Base-by-base conservation (phyloP, 2,113 vertebrate genomes). In the Aviceda subcristata region DNA sequence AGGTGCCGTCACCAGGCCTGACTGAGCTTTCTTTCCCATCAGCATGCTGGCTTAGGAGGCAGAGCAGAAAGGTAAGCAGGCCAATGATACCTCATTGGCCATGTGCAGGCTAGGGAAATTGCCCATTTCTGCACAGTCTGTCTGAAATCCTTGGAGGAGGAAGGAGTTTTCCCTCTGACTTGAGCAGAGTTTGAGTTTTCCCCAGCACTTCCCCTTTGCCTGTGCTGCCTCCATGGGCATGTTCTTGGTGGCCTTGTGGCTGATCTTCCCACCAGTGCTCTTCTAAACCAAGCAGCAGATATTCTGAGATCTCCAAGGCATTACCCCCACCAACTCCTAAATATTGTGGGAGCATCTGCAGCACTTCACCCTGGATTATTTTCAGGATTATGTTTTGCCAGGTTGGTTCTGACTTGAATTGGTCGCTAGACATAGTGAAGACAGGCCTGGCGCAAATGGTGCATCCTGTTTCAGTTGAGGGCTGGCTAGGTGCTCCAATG, bases 401-500 rank as follows among this genome's bases (percentile, higher is more conserved):
- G 41, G 3, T 51, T 53, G 50, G 8, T 41, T 81, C 41, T 62
- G 76, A 4, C 21, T 89, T 43, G 27, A 43, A 7, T 15, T 17
- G 24, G 9, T 75, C 13, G 1, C 41, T 36, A 55, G 71, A 9
- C 2, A 0, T 7, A 11, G 29, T 7, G 5, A 67, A 38, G 62
- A 1, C 23, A 21, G 36, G 8, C 39, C 48, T 77, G 85, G 32
- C 12, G 3, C 27, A 38, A 30, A 14, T 20, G 20, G 15, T 36
- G 8, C 3, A 0, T 16, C 34, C 29, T 46, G 12, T 15, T 86
- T 43, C 15, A 22, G 14, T 3, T 26, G 23, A 4, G 29, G 22
- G 8, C 1, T 15, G 26, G 12, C 27, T 64, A 46, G 6, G 3
- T 34, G 4, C 73, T 62, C 32, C 0, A 0, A 0, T 6, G 4